These are phyloP conservation scores for Choloepus didactylus DNA, from an alignment of 2,797 vertebrate species.

Conservation along the genomic window DNA sequence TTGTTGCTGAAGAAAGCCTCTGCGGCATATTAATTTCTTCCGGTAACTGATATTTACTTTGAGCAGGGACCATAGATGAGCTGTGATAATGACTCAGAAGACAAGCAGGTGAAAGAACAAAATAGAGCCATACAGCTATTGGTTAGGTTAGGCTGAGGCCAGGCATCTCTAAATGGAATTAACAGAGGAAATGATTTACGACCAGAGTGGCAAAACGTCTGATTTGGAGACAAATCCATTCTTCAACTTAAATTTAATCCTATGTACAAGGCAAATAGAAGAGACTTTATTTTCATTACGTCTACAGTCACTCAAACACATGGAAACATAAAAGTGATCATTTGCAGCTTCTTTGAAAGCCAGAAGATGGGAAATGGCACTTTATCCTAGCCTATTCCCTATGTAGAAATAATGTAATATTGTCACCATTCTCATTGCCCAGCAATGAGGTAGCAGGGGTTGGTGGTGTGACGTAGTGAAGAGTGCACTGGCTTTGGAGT, in stretches of 20 bases:
- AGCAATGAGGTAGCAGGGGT: background rate
- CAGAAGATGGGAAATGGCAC: accelerated
- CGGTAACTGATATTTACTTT: slow-evolving; percentile 70
- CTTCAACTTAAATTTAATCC: slow-evolving; percentile 17
- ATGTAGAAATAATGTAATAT: background rate
- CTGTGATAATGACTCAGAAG: background rate
- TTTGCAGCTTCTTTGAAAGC: background rate
- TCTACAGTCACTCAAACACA: background rate
- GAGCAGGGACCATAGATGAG: slow-evolving; percentile 38
- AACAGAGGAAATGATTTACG: slow-evolving; percentile 17
- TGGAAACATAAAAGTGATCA: background rate
- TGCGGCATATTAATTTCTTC: slow-evolving; percentile 66
- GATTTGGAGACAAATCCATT: background rate
- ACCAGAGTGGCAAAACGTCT: slow-evolving; percentile 1
- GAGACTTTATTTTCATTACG: background rate
- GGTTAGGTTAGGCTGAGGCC: background rate
- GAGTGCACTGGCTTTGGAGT: background rate
- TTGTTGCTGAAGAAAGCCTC: slow-evolving; percentile 59
- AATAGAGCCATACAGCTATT: background rate
- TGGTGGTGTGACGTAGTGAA: no score
- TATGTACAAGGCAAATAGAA: background rate
- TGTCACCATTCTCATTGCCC: background rate
- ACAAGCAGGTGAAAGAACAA: background rate
- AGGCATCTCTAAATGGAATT: slow-evolving; percentile 44
- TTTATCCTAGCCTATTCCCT: background rate